Percentiles rank a stretch among this genome's conserved stretches.
Conservation (phyloP, 2,113 vertebrate species). For the Nematolebias whitei region DNA sequence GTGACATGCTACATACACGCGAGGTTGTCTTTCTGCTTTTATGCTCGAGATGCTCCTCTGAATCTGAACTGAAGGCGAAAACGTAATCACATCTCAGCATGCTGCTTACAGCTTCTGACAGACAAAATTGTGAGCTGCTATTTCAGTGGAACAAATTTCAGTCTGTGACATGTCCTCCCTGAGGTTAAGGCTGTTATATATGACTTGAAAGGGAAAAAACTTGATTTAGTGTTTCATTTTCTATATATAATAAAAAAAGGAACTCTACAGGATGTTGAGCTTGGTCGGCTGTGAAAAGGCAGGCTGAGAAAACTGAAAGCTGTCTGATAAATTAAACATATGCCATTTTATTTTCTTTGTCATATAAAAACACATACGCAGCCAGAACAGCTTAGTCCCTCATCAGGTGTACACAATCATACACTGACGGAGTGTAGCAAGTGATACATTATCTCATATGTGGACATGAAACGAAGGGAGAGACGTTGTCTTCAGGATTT, state of each 20-base stretch:
- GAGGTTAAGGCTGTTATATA: constrained; percentile 9
- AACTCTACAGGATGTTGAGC: constrained; percentile 11
- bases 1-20: not conserved
- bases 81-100: constrained; percentile 46
- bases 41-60: not conserved
- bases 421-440: no score
- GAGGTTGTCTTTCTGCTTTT: not conserved
- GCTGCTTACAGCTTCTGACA: constrained; percentile 32
- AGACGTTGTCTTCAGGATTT: no score
- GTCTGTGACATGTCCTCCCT: constrained; percentile 10
- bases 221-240: constrained; percentile 13
- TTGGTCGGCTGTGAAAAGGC: not conserved
- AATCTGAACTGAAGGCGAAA: constrained; percentile 18
- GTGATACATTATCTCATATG: no score
- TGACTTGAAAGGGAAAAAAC: constrained; percentile 15
- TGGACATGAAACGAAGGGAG: no score
- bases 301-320: constrained; percentile 13
- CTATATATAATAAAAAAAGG: not conserved
- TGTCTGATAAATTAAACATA: constrained; percentile 9
- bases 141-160: constrained; percentile 11
- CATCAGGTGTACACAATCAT: no score
- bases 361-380: no score
- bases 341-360: no score
- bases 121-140: constrained; percentile 24
- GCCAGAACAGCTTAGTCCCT: no score